These are phyloP conservation scores for Pyrocoelia pectoralis DNA, from an alignment of 2,888 invertebrate genomes.

Conservation along the genomic window DNA sequence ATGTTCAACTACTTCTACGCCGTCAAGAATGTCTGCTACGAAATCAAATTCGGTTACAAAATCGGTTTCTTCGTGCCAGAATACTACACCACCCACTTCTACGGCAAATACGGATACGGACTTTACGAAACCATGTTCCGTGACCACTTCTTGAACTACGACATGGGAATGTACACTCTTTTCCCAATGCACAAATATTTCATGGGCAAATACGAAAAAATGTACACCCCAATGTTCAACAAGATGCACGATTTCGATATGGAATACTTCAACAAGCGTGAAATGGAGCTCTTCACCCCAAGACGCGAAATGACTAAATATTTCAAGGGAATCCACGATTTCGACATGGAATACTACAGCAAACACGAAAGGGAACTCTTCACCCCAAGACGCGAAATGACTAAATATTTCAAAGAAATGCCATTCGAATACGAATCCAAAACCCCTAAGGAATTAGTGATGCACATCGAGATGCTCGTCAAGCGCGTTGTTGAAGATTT, in stretches of 20 bases:
- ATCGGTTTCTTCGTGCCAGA: conserved; percentile 3
- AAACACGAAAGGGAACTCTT: not conserved
- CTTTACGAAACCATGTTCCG: not conserved
- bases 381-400: not conserved
- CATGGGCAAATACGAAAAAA: conserved; percentile 1
- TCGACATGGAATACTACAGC: not conserved
- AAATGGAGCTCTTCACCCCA: too few relatives aligned
- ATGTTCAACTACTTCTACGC: not conserved
- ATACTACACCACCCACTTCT: not conserved
- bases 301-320: too few relatives aligned
- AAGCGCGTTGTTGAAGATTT: not conserved
- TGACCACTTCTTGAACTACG: not conserved
- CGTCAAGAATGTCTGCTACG: conserved; percentile 4
- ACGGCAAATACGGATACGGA: conserved; percentile 2
- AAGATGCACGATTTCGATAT: not conserved
- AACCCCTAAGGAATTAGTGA: not conserved
- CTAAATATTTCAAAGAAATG: not conserved
- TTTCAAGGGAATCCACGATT: too few relatives aligned
- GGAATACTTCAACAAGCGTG: not conserved
- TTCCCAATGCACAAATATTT: not conserved
- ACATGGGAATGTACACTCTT: not conserved
- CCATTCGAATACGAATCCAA: not conserved
- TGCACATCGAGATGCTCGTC: not conserved
- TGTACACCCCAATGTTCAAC: not conserved
- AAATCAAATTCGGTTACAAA: conserved; percentile 6